These are phyloP conservation scores for Dioctria linearis DNA, from an alignment of 2,888 invertebrate species.

Conservation along the genomic window DNA sequence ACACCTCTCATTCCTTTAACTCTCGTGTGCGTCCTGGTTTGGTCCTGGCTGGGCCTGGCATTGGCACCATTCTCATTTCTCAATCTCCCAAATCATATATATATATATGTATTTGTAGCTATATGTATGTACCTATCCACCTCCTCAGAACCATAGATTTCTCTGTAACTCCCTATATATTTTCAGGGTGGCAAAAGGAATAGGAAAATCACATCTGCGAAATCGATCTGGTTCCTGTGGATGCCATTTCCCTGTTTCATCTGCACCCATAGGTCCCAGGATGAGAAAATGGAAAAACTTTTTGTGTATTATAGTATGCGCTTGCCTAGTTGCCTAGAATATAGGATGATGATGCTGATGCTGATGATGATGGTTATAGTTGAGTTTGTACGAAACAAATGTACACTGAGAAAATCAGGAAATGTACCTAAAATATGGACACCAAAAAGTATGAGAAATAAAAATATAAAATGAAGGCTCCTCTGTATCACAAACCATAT, in stretches of 20 bases:
- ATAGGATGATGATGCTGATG: too few species aligned
- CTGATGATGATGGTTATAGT: conserved; percentile 18
- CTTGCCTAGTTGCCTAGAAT: conserved; percentile 46
- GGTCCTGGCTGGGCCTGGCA: neutral
- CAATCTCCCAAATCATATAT: neutral
- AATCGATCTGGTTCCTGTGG: conserved; percentile 50
- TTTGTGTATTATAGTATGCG: conserved; percentile 23
- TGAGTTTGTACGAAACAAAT: conserved; percentile 40
- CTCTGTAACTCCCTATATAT: neutral
- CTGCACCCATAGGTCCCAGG: conserved; percentile 21
- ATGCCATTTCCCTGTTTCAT: conserved; percentile 47
- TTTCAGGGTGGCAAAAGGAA: conserved; percentile 18
- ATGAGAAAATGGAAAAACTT: conserved; percentile 47
- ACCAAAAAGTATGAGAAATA: conserved; percentile 29
- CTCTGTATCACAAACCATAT: too few species aligned
- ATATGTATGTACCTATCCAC: neutral
- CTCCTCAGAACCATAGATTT: neutral
- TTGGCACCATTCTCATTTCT: neutral
- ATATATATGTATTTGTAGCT: neutral
- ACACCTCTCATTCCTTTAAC: conserved; percentile 23
- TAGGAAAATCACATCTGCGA: conserved; percentile 50
- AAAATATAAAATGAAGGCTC: conserved; percentile 35
- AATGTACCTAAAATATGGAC: conserved; percentile 9
- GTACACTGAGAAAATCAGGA: conserved; percentile 38
- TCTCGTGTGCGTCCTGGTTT: neutral